A percentile compares a stretch with the other conserved stretches of the same genome.
Conservation (phyloP, 2,888 invertebrate species). For the Pheosia gnoma region DNA sequence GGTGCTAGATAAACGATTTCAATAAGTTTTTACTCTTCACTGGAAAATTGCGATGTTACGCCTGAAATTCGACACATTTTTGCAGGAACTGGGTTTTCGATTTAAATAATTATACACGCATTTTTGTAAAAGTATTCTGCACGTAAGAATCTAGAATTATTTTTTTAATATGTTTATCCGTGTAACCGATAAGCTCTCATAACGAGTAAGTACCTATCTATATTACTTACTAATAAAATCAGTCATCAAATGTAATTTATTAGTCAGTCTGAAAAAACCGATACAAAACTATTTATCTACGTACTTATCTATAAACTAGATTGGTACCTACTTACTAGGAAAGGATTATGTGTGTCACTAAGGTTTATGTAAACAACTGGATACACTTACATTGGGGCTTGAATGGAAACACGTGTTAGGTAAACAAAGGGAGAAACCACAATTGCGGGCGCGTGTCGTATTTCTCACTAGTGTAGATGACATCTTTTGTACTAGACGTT, state of each 20-base stretch:
- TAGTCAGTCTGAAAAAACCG: not conserved
- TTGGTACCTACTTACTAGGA: not conserved
- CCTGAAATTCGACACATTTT: not conserved
- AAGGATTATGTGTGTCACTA: not conserved
- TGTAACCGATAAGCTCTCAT: not conserved
- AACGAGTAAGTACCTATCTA: not conserved
- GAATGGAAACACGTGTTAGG: slow-evolving; percentile 48
- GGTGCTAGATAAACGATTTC: not conserved
- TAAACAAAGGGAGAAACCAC: slow-evolving; percentile 50
- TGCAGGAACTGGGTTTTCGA: not conserved
- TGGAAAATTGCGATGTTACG: slow-evolving; percentile 8
- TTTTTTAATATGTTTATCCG: not conserved
- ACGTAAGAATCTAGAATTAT: no score
- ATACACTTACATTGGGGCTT: slow-evolving; percentile 42
- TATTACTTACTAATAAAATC: not conserved
- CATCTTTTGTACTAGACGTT: slow-evolving; percentile 2
- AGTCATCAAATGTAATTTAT: not conserved
- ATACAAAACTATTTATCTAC: not conserved
- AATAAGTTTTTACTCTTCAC: not conserved
- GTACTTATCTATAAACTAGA: not conserved
- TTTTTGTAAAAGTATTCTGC: not conserved
- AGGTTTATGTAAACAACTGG: slow-evolving; percentile 4
- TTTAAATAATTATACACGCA: not conserved
- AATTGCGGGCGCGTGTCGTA: slow-evolving; percentile 13
- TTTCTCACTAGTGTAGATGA: slow-evolving; percentile 23